These are phyloP conservation scores for Pseudolaguvia tuberculata DNA, from an alignment of 2,113 vertebrate species.

Conservation along the genomic window DNA sequence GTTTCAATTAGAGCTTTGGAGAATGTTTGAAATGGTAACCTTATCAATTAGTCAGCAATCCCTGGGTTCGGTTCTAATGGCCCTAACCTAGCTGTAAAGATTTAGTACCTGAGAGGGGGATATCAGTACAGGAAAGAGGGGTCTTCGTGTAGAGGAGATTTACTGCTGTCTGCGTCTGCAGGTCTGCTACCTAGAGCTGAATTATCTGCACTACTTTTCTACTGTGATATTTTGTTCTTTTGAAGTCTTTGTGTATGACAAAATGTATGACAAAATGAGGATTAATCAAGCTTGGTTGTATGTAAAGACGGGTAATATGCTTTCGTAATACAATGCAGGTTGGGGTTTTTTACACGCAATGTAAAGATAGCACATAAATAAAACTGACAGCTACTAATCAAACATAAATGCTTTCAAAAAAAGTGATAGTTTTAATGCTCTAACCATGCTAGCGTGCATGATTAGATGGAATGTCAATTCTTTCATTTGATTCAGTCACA, in stretches of 20 bases:
- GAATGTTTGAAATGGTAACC: constrained; percentile 56
- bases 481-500: neutral
- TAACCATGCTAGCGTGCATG: neutral
- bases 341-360: neutral
- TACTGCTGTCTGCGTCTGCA: constrained; percentile 40
- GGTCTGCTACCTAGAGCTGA: constrained; percentile 28
- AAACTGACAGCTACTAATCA: neutral
- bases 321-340: constrained; percentile 23
- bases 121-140: constrained; percentile 46
- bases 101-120: constrained; percentile 49
- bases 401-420: neutral
- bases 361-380: neutral
- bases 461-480: neutral
- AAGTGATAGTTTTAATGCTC: neutral
- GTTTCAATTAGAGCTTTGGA: constrained; percentile 54
- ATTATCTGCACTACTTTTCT: constrained; percentile 23
- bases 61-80: constrained; percentile 53
- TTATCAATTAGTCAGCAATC: constrained; percentile 60
- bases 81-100: constrained; percentile 44
- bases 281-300: constrained; percentile 22
- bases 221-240: constrained; percentile 28
- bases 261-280: constrained; percentile 36
- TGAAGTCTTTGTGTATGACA: neutral
- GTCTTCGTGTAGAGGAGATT: constrained; percentile 46
- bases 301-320: neutral